Base-by-base conservation (phyloP, 2,797 vertebrate genomes). In the Danio albolineatus region DNA sequence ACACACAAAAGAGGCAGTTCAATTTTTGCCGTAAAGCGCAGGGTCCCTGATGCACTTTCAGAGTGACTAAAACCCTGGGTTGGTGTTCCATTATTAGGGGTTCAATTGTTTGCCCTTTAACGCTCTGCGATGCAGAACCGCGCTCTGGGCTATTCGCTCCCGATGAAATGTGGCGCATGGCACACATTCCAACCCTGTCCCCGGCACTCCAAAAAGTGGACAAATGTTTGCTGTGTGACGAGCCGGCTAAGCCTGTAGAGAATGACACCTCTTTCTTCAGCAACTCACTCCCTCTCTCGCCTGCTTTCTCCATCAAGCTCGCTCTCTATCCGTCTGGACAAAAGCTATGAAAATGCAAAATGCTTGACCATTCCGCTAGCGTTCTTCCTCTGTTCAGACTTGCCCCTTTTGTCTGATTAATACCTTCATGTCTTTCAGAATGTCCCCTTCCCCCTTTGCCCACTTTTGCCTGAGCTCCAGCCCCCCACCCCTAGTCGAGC, bases 351-450 rank as follows among this genome's bases (percentile, higher is more conserved):
- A 92, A 92, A 92, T 86, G 88, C 86, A 87, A 89, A 92, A 92
- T 87, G 88, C 87, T 92, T 93, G 89, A 91, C 91, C 89, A 92
- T 93, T 94, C 91, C 89, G 89, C 88, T 86, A 87, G 89, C 90
- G 79, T 89, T 83, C 86, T 87, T 86, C 83, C 83, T 87, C 90
- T 88, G 90, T 89, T 92, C 90, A 94, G 93, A 94, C 92, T 90
- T 86, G 86, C 82, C 86, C 82, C 90, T 93, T 89, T 94, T 94
- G 93, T 94, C 81, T 61, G 85, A 91, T 90, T 93, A 94, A 94
- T 94, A 94, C 93, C 92, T 91, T 92, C 90, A 89, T 92, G 92
- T 93, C 93, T 94, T 94, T 94, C 90, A 93, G 86, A 72, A 82
- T 62, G 43, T 75, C 79, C 75, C 75, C 78, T 71, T 3, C 71